phyloP scores from a whole-genome alignment of 2,888 invertebrate genomes.

The Slavum lentiscoides region DNA sequence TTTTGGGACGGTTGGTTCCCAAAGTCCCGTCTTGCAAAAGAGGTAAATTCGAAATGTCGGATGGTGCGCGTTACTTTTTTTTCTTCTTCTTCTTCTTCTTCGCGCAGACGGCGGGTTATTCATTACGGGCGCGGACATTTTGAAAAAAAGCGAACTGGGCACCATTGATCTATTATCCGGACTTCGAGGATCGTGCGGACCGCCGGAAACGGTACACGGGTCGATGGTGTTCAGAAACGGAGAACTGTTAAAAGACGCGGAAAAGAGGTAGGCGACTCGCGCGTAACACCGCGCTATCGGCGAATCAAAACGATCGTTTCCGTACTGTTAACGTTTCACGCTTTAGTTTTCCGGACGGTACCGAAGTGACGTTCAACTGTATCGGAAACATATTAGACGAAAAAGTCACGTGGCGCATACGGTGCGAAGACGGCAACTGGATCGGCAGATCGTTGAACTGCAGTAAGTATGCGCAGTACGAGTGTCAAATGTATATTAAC shows the following conservation, averaged over 20 bases:
- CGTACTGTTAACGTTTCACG: background rate
- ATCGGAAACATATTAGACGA: slow-evolving; percentile 80
- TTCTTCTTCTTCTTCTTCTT: too few species aligned
- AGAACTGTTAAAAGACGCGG: slow-evolving; percentile 68
- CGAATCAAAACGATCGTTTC: background rate
- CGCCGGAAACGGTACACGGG: slow-evolving; percentile 76
- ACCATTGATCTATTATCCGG: slow-evolving; percentile 57
- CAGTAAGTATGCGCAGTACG: slow-evolving; percentile 71
- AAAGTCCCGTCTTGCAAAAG: slow-evolving; percentile 64
- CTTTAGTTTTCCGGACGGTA: slow-evolving; percentile 73
- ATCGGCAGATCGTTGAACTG: slow-evolving; percentile 79
- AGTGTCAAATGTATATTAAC: background rate
- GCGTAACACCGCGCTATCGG: too few species aligned
- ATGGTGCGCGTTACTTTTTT: too few species aligned
- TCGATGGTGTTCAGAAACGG: slow-evolving; percentile 73
- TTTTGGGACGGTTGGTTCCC: slow-evolving; percentile 69
- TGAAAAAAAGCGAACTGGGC: slow-evolving; percentile 61
- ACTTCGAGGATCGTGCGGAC: slow-evolving; percentile 64
- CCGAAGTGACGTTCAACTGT: slow-evolving; percentile 81
- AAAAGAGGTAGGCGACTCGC: slow-evolving; percentile 62
- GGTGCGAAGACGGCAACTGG: slow-evolving; percentile 84
- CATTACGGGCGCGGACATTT: slow-evolving; percentile 60
- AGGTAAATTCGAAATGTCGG: slow-evolving; percentile 52
- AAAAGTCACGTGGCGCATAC: slow-evolving; percentile 81
- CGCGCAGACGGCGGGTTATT: slow-evolving; percentile 56